These are phyloP conservation scores for Oxygymnocypris stewartii DNA, from an alignment of 2,113 vertebrate species.

Conservation along the genomic window DNA sequence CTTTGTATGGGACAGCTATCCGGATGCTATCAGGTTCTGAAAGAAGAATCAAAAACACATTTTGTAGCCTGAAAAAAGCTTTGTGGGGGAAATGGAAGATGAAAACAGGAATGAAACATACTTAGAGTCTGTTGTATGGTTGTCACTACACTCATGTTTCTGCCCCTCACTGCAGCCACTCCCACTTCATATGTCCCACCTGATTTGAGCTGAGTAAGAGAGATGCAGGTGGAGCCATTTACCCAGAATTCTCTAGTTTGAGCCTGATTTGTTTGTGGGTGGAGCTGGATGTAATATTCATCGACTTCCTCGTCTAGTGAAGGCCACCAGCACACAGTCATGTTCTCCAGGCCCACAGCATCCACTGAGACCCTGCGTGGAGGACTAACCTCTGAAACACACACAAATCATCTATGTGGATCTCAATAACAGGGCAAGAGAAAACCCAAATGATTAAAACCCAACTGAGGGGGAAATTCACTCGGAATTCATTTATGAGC, in stretches of 20 bases:
- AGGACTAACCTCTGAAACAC: conserved; percentile 72
- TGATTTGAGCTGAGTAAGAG: conserved; percentile 73
- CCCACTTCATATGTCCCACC: conserved; percentile 80
- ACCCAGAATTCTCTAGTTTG: conserved; percentile 61
- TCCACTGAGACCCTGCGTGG: conserved; percentile 68
- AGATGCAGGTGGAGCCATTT: conserved; percentile 69
- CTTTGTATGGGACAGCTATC: conserved; percentile 62
- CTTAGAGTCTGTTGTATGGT: conserved; percentile 78
- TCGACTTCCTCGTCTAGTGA: conserved; percentile 62
- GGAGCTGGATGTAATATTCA: conserved; percentile 73
- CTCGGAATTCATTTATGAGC: background rate
- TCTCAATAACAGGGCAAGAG: background rate
- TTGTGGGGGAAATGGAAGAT: background rate
- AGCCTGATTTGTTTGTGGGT: conserved; percentile 48
- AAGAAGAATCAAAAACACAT: conserved; percentile 8
- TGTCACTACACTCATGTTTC: conserved; percentile 75
- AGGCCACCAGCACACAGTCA: conserved; percentile 77
- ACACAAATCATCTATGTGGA: background rate
- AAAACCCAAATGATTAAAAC: background rate
- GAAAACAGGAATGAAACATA: conserved; percentile 57
- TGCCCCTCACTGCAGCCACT: conserved; percentile 74
- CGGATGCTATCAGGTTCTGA: conserved; percentile 65
- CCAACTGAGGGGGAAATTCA: background rate
- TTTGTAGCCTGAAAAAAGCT: background rate
- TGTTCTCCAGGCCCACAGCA: conserved; percentile 67